Base-by-base conservation (phyloP, 2,888 invertebrate genomes). In the Isoperla grammatica region DNA sequence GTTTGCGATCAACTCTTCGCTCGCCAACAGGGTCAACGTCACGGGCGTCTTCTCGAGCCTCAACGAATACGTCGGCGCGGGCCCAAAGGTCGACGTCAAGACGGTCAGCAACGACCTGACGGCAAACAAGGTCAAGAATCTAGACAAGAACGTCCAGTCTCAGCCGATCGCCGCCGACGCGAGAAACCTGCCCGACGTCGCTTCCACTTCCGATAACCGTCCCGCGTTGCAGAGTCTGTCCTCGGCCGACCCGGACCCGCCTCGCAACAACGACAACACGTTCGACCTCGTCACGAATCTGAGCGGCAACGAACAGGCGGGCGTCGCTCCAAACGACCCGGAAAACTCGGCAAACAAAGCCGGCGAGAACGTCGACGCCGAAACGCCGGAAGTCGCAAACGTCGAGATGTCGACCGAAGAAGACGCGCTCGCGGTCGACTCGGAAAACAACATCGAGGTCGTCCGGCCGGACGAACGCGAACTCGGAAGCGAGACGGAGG, bases 1-100 rank as follows among this genome's bases (percentile, higher is more conserved):
- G 8, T 4, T 8, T 4, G 4, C 8, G 4, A 8, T 4, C 4
- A 29, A 29, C 8, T 6, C 29, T 29, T 4, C 29, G 29, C 29
- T 29, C 8, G 29, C 29, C 29, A 8, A 8, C 29, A 29, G 8
- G 8, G 29, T n/a, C 35, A 79, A 76, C 57, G 82, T 84, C 56
- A 82, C 81, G 58, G 83, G 83, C 68, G 83, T 84, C 23, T 84
- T 83, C 65, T 80, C 78, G 67, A 84, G 83, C 69, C 72, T 85
- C 55, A 81, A 83, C 62, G 84, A 84, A 58, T 85, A 83, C 68
- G 72, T 81, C 58, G 80, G 78, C 67, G 76, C 78, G n/a, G 61
- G 59, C 11, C 4, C 19, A 35, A 40, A 48, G 43, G 35, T 46
- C 6, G 13, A 15, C 15, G 17, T 45, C 5, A 46, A 57, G 43